Conservation (phyloP, 2,113 vertebrate species). For the Elanoides forficatus region DNA sequence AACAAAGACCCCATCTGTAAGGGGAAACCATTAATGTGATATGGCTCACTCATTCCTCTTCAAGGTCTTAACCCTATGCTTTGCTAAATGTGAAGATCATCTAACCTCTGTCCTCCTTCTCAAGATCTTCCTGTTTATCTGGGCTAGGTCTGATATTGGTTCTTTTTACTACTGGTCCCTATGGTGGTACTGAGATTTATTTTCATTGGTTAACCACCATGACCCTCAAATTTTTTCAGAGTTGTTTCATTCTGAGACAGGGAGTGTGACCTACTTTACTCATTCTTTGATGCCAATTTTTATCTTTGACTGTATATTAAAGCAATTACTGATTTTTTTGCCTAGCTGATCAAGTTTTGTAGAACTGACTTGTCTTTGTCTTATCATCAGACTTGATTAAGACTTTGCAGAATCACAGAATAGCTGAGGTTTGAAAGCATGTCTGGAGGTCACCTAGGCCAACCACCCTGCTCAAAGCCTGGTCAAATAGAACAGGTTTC, state of each 20-base stretch:
- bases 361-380: background rate
- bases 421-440: background rate
- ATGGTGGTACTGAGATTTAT: background rate
- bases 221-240: background rate
- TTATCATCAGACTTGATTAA: background rate
- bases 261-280: background rate
- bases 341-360: background rate
- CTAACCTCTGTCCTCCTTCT: background rate
- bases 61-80: background rate
- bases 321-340: background rate
- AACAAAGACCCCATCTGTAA: slow-evolving; percentile 1
- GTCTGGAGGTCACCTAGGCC: background rate
- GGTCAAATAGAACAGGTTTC: background rate
- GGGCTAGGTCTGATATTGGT: background rate
- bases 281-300: background rate
- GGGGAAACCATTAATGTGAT: background rate
- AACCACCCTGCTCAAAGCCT: background rate
- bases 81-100: background rate
- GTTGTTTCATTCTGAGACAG: background rate
- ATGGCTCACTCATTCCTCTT: background rate
- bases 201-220: background rate
- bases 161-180: background rate
- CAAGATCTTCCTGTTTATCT: background rate
- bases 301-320: background rate
- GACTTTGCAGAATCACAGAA: background rate